These are phyloP conservation scores for Epinotia ramella DNA, from an alignment of 2,888 invertebrate genomes.

Conservation along the genomic window DNA sequence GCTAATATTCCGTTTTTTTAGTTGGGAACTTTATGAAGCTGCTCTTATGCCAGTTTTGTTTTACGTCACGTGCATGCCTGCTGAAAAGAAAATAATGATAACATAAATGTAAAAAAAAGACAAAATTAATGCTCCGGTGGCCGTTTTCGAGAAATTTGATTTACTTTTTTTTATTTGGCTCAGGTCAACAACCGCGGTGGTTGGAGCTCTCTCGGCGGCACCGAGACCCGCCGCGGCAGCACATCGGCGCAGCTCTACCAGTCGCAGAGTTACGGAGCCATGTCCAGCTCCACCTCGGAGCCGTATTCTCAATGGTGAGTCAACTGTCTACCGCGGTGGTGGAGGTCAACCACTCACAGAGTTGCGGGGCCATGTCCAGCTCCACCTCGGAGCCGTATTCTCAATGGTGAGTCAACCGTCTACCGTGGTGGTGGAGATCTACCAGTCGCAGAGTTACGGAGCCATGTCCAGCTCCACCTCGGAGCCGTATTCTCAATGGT, in stretches of 20 bases:
- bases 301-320: constrained; percentile 61
- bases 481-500: constrained; percentile 79
- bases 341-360: too few relatives aligned
- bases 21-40: too few relatives aligned
- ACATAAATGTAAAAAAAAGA: too few relatives aligned
- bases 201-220: constrained; percentile 75
- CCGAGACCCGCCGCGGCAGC: constrained; percentile 68
- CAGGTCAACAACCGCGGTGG: constrained; percentile 80
- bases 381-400: too few relatives aligned
- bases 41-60: too few relatives aligned
- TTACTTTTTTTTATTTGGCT: not conserved
- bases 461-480: constrained; percentile 79
- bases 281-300: constrained; percentile 78
- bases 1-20: not conserved
- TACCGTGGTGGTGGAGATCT: too few relatives aligned
- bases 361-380: too few relatives aligned
- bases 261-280: constrained; percentile 75
- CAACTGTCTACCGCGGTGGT: too few relatives aligned
- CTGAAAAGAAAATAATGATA: too few relatives aligned
- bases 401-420: too few relatives aligned
- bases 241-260: constrained; percentile 65
- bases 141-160: not conserved
- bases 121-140: too few relatives aligned
- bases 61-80: too few relatives aligned
- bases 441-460: constrained; percentile 51